Evolutionary conservation across 2,797 vertebrate genomes (phyloP).

Genomic region (Ctenopoma multispine): DNA sequence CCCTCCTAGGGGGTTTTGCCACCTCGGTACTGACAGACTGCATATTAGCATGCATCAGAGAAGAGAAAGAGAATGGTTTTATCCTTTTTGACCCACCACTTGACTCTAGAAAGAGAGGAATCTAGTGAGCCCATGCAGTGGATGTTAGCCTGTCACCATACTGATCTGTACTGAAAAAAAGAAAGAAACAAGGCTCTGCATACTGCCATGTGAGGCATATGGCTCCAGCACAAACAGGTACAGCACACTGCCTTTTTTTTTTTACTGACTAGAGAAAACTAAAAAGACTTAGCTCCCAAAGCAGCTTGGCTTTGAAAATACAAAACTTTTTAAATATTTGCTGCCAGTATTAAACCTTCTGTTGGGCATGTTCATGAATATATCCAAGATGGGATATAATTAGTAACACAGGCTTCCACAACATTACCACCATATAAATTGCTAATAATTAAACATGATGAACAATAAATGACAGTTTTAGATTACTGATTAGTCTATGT

Average conservation of each 20-base stretch:
- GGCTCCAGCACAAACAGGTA: constrained; percentile 42
- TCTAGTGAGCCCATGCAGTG: constrained; percentile 26
- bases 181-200: constrained; percentile 33
- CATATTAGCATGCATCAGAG: constrained; percentile 72
- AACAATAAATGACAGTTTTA: neutral
- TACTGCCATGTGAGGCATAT: constrained; percentile 37
- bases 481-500: no score
- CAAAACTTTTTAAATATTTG: neutral
- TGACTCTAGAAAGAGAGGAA: constrained; percentile 65
- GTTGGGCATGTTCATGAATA: neutral
- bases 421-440: neutral
- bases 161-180: constrained; percentile 38
- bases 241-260: constrained; percentile 2
- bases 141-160: constrained; percentile 57
- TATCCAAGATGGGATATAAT: neutral
- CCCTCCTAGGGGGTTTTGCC: constrained; percentile 68
- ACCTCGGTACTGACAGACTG: constrained; percentile 70
- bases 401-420: neutral
- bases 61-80: constrained; percentile 58
- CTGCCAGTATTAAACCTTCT: neutral
- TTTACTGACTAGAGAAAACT: constrained; percentile 35
- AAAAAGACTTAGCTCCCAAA: constrained; percentile 38
- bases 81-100: constrained; percentile 73
- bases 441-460: neutral
- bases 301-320: constrained; percentile 23